phyloP scores from a whole-genome alignment of 1,140 invertebrate genomes.

The Meloidogyne hapla region DNA sequence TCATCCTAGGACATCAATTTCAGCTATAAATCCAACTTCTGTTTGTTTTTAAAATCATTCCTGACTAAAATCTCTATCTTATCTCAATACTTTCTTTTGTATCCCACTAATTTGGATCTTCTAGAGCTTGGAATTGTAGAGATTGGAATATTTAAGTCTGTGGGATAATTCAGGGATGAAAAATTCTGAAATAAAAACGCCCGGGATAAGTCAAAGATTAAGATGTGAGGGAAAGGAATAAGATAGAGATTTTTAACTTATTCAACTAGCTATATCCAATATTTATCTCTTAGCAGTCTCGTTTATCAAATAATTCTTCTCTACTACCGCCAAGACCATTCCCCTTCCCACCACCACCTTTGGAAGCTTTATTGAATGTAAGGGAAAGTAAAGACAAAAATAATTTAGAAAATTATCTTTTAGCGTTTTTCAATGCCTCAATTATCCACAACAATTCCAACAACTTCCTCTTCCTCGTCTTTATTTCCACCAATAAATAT shows the following conservation, averaged over 20 bases:
- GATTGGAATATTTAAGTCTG: too few relatives aligned
- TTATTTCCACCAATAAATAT: constrained; percentile 14
- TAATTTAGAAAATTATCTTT: neutral
- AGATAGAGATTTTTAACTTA: neutral
- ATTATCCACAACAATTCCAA: too few relatives aligned
- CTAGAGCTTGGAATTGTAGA: neutral
- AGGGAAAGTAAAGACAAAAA: too few relatives aligned
- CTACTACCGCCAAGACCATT: neutral
- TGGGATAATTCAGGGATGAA: neutral
- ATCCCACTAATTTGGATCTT: neutral
- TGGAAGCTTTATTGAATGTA: constrained; percentile 1
- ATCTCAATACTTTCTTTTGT: neutral
- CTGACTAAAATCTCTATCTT: neutral
- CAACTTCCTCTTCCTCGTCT: neutral
- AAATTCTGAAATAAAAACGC: neutral
- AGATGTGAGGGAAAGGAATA: neutral
- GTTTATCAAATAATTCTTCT: neutral
- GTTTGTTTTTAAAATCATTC: too few relatives aligned
- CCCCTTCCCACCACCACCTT: neutral
- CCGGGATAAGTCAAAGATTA: too few relatives aligned
- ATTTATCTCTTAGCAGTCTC: neutral
- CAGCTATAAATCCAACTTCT: neutral
- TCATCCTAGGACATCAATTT: neutral
- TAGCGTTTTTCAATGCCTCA: neutral
- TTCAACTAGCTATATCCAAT: neutral